Evolutionary conservation across 2,113 vertebrate species (phyloP), one percentile per base, ranked within the genome.

Genomic region (Ciconia stormi): DNA sequence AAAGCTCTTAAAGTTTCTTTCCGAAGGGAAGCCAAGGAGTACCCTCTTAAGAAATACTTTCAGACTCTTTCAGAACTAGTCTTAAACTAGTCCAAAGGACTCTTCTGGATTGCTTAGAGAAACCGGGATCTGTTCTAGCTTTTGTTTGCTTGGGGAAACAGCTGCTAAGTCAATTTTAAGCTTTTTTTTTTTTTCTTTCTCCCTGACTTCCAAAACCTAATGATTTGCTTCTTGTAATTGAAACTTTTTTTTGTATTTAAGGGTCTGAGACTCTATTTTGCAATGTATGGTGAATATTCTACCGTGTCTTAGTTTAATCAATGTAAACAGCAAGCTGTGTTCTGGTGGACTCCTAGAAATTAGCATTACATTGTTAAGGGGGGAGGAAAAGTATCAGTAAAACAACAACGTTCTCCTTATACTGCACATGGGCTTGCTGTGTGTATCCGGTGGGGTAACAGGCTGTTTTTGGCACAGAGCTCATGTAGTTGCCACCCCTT

Each of bases 121-220:
- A 79, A 40, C n/a, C 7, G 4, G 49, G 59, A 50, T 87, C 58
- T 70, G 17, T 88, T 77, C 32, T 73, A 47, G 74, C 82, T 92
- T 91, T 91, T 95, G 90, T 94, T 91, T 83, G 46, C 58, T 44
- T 47, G 6, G 12, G 80, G 74, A 95, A 93, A 65, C 81, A 93
- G 74, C 84, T 95, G 91, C 63, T 50, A 88, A 82, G 21, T 72
- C 42, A 40, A 91, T 95, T 77, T 18, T 15, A 80, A 72, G 34
- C 14, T 1, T 18, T n/a, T 47, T 30, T 46, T 18, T 55, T 55
- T 61, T 32, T 63, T 49, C 72, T 69, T 47, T 14, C 2, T 67
- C 27, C 11, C 13, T 46, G 36, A 47, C 38, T 95, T 95, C 77
- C 49, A 61, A 80, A 91, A n/a, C 49, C 6, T 42, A 50, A 38